Percentiles rank a stretch among this genome's conserved stretches.
Conservation (phyloP, 2,113 vertebrate species). For the Macroglossus sobrinus region DNA sequence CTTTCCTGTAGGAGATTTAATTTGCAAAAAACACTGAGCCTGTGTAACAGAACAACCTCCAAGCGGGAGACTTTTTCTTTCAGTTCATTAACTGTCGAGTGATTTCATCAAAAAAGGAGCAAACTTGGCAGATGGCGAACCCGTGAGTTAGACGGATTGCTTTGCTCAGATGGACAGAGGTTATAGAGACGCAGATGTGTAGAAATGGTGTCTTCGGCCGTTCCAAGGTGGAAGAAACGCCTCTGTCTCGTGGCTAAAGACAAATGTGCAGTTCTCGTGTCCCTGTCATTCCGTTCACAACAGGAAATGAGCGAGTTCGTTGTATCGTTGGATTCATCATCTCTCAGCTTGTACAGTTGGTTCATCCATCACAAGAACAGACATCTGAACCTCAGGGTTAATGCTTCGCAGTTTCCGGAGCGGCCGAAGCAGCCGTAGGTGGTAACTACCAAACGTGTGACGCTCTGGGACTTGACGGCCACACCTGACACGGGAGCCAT, state of each 20-base stretch:
- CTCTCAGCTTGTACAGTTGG: neutral
- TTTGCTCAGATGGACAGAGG: constrained; percentile 47
- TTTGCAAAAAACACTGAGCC: constrained; percentile 51
- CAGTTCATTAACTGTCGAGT: constrained; percentile 65
- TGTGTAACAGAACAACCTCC: constrained; percentile 45
- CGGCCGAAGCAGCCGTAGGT: neutral
- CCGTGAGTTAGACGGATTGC: constrained; percentile 54
- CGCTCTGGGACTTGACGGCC: neutral
- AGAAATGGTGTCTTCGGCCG: neutral
- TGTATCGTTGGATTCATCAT: neutral
- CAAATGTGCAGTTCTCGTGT: neutral
- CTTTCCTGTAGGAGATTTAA: constrained; percentile 57
- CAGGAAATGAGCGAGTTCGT: neutral
- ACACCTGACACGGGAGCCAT: neutral
- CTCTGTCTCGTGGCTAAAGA: constrained; percentile 36
- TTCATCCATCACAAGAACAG: neutral
- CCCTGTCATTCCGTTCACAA: constrained; percentile 30
- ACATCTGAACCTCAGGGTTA: neutral
- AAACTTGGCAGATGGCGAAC: constrained; percentile 49
- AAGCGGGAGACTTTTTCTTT: constrained; percentile 53
- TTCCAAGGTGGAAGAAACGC: constrained; percentile 1
- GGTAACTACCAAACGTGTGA: neutral
- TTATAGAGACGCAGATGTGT: neutral
- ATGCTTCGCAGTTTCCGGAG: neutral
- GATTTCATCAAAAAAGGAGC: constrained; percentile 64